Evolutionary conservation across 2,113 vertebrate species (phyloP), one percentile per base, ranked within the genome.

Genomic region (Steatornis caripensis): DNA sequence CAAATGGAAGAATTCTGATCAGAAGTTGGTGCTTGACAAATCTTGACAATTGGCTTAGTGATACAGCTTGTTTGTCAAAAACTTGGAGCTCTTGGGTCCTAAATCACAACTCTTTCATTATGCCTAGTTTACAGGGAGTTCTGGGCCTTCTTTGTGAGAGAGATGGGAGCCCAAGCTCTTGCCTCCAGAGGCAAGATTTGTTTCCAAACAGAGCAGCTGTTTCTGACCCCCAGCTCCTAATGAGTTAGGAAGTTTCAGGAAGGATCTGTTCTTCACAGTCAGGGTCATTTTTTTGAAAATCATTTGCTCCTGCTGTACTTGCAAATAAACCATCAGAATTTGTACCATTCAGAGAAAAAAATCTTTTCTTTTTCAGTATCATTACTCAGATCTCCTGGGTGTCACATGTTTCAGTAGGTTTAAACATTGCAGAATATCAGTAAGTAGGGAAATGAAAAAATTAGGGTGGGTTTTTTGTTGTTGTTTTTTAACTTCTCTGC

Each of bases 381-480:
- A 30, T 79, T 72, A 18, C 29, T 27, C 8, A 55, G 46, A 27
- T 91, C 17, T 66, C 21, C 7, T 36, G 6, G 12, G 8, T 61
- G 21, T 46, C 41, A 55, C 10, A 48, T 12, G 22, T 23, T 81
- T 81, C 29, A 61, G 68, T 21, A 55, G 12, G 48, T 68, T 68
- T 75, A 27, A 61, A 19, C 8, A 43, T 43, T 55, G 24, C 17
- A 81, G 53, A 60, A 23, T 74, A 30, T 41, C n/a, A 54, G 30
- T 45, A 72, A 84, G 85, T 51, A 51, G 6, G 18, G 43, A 79
- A 58, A 85, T 57, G 1, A 29, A 69, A 70, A 69, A 54, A 23
- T 1, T 12, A 8, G 26, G 14, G 3, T 9, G 2, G 0, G 11
- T 9, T 36, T n/a, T 8, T 19, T 69, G 5, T n/a, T 45, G 5